These are phyloP conservation scores for Hippocampus zosterae DNA, from an alignment of 2,113 vertebrate species.

Conservation along the genomic window DNA sequence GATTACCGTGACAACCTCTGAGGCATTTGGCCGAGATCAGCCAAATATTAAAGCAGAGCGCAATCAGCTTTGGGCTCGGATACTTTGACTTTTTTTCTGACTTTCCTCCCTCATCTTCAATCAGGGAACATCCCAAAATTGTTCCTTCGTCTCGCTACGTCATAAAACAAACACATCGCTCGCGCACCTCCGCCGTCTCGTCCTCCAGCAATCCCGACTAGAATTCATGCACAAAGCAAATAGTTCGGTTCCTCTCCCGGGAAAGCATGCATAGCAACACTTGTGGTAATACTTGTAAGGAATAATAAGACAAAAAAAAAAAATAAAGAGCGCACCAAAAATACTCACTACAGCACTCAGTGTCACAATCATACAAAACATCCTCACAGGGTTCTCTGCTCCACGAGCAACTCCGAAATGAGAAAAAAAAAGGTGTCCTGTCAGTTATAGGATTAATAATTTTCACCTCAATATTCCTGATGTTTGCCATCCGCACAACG, in stretches of 20 bases:
- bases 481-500: conserved; percentile 28
- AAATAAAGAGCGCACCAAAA: conserved; percentile 49
- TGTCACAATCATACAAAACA: conserved; percentile 50
- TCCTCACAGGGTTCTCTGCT: conserved; percentile 11
- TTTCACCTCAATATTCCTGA: conserved; percentile 5
- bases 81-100: neutral
- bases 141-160: conserved; percentile 3
- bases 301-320: conserved; percentile 38
- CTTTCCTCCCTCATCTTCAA: neutral
- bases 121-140: neutral
- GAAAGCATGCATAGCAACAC: conserved; percentile 69
- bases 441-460: conserved; percentile 47
- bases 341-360: conserved; percentile 58
- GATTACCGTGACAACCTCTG: conserved; percentile 25
- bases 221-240: conserved; percentile 62
- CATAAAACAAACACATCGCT: neutral
- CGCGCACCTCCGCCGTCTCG: neutral
- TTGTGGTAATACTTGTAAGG: conserved; percentile 62
- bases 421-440: conserved; percentile 22
- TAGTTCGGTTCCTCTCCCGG: conserved; percentile 19
- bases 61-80: conserved; percentile 3
- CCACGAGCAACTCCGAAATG: conserved; percentile 13
- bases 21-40: conserved; percentile 37
- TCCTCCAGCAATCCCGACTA: conserved; percentile 57
- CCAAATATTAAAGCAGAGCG: conserved; percentile 16